Conservation (phyloP, 2,113 vertebrate genomes). For the Elephas maximus region DNA sequence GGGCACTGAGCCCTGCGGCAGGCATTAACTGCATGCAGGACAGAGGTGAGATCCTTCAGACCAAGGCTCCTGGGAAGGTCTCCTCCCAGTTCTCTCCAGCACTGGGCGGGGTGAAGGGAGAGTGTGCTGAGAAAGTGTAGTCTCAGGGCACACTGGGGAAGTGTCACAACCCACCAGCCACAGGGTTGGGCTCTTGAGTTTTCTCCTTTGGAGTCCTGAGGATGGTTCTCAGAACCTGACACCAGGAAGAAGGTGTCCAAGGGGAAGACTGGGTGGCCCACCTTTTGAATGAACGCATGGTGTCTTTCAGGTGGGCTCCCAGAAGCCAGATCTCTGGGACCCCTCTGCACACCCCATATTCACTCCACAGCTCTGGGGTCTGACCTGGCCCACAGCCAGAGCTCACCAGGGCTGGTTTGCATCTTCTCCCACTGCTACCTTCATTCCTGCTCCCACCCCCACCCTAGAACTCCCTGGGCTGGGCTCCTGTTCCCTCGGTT, state of each 20-base stretch:
- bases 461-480: slow-evolving; percentile 63
- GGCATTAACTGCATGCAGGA: accelerated
- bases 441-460: not conserved
- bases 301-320: not conserved
- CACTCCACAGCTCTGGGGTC: not conserved
- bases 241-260: not conserved
- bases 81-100: not conserved
- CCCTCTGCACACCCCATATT: accelerated
- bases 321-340: not conserved
- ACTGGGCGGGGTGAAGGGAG: not conserved
- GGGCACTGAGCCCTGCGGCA: slow-evolving; percentile 48
- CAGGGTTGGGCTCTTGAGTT: not conserved
- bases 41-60: slow-evolving; percentile 23
- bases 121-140: not conserved
- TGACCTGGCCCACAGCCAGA: not conserved
- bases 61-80: not conserved
- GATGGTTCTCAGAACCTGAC: not conserved
- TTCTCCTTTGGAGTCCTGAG: not conserved
- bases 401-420: not conserved
- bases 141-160: not conserved
- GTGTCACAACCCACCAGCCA: no score
- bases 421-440: slow-evolving; percentile 27
- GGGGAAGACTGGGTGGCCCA: accelerated
- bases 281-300: not conserved
- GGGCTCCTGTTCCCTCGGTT: slow-evolving; percentile 70